Evolutionary conservation across 2,797 vertebrate species (phyloP).

Genomic region (Myotis myotis): DNA sequence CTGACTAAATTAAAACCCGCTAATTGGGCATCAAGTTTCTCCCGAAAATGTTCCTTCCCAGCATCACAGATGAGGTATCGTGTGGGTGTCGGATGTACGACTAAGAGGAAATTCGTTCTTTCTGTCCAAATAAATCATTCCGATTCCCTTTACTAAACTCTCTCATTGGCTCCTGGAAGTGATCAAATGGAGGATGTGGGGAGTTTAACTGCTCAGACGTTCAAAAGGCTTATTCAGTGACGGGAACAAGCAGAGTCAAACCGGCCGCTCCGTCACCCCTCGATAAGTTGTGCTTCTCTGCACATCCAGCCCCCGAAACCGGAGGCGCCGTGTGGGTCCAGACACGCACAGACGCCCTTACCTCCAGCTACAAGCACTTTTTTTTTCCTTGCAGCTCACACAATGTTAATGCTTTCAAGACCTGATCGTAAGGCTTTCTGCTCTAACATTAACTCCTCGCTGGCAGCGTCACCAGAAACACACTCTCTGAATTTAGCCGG

Average conservation of each 20-base stretch:
- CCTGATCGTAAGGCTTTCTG: background rate
- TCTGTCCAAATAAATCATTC: constrained; percentile 72
- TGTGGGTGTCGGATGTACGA: constrained; percentile 66
- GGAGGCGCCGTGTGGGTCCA: background rate
- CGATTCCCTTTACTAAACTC: constrained; percentile 36
- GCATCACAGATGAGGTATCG: constrained; percentile 40
- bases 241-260: background rate
- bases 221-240: constrained; percentile 37
- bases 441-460: background rate
- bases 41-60: constrained; percentile 57
- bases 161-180: constrained; percentile 66
- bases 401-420: background rate
- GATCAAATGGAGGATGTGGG: constrained; percentile 44
- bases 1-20: constrained; percentile 64
- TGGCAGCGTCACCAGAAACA: background rate
- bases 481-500: background rate
- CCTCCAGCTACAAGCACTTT: background rate
- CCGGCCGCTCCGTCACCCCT: background rate
- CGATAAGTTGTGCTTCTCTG: background rate
- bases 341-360: background rate
- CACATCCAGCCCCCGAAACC: background rate
- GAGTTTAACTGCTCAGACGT: constrained; percentile 39
- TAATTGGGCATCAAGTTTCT: constrained; percentile 67
- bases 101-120: constrained; percentile 73
- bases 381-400: background rate